phyloP scores from a whole-genome alignment of 2,888 invertebrate species.

The Caenorhabditis auriculariae region DNA sequence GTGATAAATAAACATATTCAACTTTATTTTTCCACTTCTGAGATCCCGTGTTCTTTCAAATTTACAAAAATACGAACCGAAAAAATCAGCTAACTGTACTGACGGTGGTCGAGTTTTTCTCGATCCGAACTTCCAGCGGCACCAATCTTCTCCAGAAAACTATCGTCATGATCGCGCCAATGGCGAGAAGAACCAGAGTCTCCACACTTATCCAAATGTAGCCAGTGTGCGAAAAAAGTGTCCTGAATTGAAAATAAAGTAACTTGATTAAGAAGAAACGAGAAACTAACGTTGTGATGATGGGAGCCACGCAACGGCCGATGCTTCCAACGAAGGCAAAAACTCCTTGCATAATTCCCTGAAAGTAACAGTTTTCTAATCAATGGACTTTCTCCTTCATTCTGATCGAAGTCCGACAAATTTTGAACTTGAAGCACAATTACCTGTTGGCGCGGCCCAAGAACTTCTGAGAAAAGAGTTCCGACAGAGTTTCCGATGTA shows the following conservation, averaged over 20 bases:
- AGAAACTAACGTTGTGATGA: constrained; percentile 22
- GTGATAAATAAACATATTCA: no score
- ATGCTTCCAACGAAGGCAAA: constrained; percentile 29
- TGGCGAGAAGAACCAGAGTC: constrained; percentile 12
- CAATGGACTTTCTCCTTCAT: no score
- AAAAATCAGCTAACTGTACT: no score
- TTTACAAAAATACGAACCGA: no score
- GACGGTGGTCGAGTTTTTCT: no score
- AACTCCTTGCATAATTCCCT: constrained; percentile 36
- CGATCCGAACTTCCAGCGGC: constrained; percentile 17
- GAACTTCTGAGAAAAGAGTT: constrained; percentile 32
- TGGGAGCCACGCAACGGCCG: constrained; percentile 27
- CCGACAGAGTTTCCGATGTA: constrained; percentile 36
- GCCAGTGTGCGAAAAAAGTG: constrained; percentile 27
- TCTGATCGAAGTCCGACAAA: no score
- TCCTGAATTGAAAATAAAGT: constrained; percentile 2
- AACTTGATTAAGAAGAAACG: neutral
- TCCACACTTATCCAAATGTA: constrained; percentile 28
- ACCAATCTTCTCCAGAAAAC: constrained; percentile 18
- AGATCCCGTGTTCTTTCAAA: no score
- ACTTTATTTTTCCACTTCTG: no score
- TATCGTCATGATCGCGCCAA: constrained; percentile 12
- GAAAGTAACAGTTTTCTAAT: no score
- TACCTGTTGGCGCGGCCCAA: constrained; percentile 40
- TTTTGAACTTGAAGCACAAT: neutral